These are phyloP conservation scores for Gallinago stenura DNA, from an alignment of 2,797 vertebrate genomes.

Conservation along the genomic window DNA sequence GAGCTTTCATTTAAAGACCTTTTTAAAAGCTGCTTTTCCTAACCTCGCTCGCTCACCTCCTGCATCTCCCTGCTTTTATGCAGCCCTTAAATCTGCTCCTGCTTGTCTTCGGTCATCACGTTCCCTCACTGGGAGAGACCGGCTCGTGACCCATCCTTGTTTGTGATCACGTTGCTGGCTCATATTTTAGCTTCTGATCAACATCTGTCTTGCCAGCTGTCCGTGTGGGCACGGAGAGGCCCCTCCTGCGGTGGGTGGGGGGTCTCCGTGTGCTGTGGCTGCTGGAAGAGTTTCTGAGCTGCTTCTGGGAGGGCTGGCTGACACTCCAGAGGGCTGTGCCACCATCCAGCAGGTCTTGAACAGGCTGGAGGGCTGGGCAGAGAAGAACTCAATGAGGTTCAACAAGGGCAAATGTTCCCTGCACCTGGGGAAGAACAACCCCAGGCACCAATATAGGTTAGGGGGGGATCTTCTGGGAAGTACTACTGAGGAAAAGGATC, in stretches of 20 bases:
- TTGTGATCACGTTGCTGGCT: accelerated
- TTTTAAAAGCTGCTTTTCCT: not conserved
- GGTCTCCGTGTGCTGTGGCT: not conserved
- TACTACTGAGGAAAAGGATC: too few relatives aligned
- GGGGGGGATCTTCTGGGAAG: too few relatives aligned
- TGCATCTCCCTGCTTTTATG: not conserved
- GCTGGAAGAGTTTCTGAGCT: not conserved
- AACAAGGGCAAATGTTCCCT: too few relatives aligned
- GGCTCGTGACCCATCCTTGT: accelerated
- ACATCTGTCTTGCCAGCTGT: not conserved
- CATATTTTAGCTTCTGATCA: not conserved
- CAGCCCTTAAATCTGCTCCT: not conserved
- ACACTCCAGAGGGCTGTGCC: too few relatives aligned
- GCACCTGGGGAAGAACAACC: too few relatives aligned
- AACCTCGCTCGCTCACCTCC: not conserved
- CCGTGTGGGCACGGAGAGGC: not conserved
- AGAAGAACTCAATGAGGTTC: too few relatives aligned
- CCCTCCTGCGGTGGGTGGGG: not conserved
- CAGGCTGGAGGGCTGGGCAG: too few relatives aligned
- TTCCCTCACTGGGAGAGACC: not conserved
- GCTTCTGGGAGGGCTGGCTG: not conserved
- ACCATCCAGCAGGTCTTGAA: too few relatives aligned
- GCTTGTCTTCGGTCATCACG: accelerated
- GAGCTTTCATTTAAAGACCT: not conserved
- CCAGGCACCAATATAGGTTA: too few relatives aligned